Evolutionary conservation across 92 coral and sea anemone species (phyloP), one percentile per base, ranked within the genome.

Genomic region (Phenganax stokvisi): DNA sequence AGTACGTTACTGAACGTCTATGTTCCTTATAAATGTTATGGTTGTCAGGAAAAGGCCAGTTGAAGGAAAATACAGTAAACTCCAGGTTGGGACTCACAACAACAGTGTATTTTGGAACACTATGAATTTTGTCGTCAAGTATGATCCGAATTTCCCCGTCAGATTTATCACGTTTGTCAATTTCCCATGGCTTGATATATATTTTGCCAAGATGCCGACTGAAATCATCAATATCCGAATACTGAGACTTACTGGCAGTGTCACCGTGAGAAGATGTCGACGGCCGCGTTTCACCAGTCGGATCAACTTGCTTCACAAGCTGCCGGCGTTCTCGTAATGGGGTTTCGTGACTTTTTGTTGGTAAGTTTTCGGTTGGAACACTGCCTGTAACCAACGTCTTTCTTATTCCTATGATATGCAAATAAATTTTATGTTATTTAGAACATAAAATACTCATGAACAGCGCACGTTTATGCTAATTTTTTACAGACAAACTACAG

Each of bases 81-180:
- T 76, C 70, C 6, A 72, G 77, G 51, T 10, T 9, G 17, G 77
- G 9, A n/a, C 51, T 51, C 30, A 56, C 81, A 57, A 76, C 56
- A 58, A 76, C 57, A 57, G 52, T 28, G 80, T 55, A 75, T 30
- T 75, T 75, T n/a, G 80, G 80, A 17, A 75, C n/a, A 75, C 81
- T 54, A 56, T 76, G 69, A 6, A 76, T 52, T 31, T 76, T n/a
- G 81, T 76, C 81, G 12, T 60, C 13, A 10, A 71, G 20, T 9
- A 30, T 10, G 53, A 71, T 71, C 51, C 54, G 51, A 10, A 71
- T 17, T 71, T 71, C 76, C 16, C 76, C 47, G 5, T 37, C 47
- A 66, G 31, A 9, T 57, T 27, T 4, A 62, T 54, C 54, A 27
- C 65, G 9, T 15, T 16, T 28, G 12, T 55, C 80, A 9, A 75